Conservation (phyloP, 2,797 vertebrate species). For the Echeneis naucrates region DNA sequence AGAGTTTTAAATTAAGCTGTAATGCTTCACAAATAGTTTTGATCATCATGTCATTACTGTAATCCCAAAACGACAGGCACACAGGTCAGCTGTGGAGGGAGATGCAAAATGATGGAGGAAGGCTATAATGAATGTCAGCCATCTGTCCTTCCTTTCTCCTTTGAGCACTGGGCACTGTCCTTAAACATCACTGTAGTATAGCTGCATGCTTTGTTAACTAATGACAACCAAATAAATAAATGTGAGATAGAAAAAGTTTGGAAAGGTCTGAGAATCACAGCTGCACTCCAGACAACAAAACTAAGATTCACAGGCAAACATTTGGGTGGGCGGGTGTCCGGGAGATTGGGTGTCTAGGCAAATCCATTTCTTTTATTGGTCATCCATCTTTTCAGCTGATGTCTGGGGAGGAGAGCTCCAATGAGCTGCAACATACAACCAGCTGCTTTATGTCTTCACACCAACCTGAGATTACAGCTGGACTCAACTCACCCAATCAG, state of each 20-base stretch:
- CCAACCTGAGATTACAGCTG: constrained; percentile 45
- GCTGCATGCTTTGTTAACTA: constrained; percentile 27
- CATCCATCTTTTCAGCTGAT: constrained; percentile 48
- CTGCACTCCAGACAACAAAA: constrained; percentile 6
- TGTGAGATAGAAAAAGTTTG: constrained; percentile 5
- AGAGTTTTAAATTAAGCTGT: constrained; percentile 42
- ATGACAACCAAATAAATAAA: constrained; percentile 27
- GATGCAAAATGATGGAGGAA: constrained; percentile 31
- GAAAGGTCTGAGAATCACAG: constrained; percentile 18
- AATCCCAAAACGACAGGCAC: constrained; percentile 25
- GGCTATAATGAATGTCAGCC: constrained; percentile 45
- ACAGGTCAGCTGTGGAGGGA: constrained; percentile 13
- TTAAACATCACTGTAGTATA: constrained; percentile 11
- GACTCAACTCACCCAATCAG: constrained; percentile 27
- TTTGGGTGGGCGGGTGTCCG: constrained; percentile 38
- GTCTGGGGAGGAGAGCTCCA: constrained; percentile 22
- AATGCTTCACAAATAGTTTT: constrained; percentile 50
- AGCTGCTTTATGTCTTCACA: constrained; percentile 53
- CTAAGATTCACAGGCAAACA: constrained; percentile 45
- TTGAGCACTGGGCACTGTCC: background rate
- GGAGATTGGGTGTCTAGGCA: constrained; percentile 45
- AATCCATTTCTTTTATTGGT: constrained; percentile 65
- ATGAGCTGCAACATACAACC: constrained; percentile 9
- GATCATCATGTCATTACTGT: constrained; percentile 42
- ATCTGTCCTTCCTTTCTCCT: constrained; percentile 58